Percentiles rank a stretch among this genome's conserved stretches.
These are phyloP conservation scores for Eulemur albifrons DNA, from an alignment of 2,797 vertebrate genomes.

Conservation along the genomic window DNA sequence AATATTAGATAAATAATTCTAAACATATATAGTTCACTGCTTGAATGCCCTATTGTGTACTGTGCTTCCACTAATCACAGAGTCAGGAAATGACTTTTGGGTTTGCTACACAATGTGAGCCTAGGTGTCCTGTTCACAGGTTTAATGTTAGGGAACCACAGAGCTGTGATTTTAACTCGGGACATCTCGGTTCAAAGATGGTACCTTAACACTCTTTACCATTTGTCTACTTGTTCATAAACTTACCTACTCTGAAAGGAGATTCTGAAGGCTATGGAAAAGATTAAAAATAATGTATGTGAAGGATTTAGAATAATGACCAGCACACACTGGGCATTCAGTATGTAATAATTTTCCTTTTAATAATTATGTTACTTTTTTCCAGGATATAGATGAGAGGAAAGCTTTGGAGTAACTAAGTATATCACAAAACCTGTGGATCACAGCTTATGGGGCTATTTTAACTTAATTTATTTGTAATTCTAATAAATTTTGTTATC, in stretches of 20 bases:
- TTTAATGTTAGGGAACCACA: neutral
- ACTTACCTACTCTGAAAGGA: neutral
- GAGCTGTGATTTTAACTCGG: neutral
- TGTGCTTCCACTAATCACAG: neutral
- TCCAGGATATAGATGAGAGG: neutral
- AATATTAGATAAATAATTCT: neutral
- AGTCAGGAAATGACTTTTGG: neutral
- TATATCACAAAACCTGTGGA: neutral
- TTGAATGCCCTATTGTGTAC: neutral
- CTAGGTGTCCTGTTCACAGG: neutral
- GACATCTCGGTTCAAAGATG: neutral
- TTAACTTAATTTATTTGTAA: neutral
- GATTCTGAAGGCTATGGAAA: neutral
- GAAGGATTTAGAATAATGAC: constrained; percentile 16
- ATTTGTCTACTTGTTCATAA: neutral
- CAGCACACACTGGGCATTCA: neutral
- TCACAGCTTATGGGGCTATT: neutral
- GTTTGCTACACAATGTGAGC: neutral
- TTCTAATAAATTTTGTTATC: neutral
- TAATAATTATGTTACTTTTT: neutral
- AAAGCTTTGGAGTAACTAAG: neutral
- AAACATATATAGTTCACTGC: neutral
- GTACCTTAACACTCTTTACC: neutral
- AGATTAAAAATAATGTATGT: neutral
- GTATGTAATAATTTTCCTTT: neutral